A percentile compares a stretch with the other conserved stretches of the same genome.
Conservation (phyloP, 2,797 vertebrate genomes). For the Loriculus beryllinus region DNA sequence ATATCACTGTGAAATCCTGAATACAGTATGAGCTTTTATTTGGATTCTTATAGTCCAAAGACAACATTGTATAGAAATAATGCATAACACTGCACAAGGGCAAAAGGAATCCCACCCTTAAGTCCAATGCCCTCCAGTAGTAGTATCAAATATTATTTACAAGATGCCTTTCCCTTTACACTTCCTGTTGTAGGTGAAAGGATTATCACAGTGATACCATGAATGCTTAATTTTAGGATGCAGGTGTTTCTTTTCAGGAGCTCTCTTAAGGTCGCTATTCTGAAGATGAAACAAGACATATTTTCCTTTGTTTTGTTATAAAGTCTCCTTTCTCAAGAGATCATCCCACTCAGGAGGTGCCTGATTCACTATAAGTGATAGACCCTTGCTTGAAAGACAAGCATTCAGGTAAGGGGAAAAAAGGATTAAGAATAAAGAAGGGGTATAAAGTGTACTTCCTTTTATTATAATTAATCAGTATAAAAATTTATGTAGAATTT, state of each 20-base stretch:
- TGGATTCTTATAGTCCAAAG: not conserved
- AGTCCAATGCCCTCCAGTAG: not conserved
- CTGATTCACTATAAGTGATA: not conserved
- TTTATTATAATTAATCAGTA: conserved; percentile 38
- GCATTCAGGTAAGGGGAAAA: not conserved
- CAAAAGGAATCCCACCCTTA: not conserved
- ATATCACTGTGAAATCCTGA: not conserved
- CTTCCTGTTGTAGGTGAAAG: not conserved
- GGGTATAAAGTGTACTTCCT: not conserved
- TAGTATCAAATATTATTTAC: not conserved
- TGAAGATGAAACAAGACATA: conserved; percentile 59
- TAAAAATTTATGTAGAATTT: conserved; percentile 14
- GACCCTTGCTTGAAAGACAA: conserved; percentile 17
- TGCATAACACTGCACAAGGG: not conserved
- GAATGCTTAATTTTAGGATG: conserved; percentile 58
- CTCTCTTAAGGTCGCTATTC: conserved; percentile 44
- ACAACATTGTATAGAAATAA: not conserved
- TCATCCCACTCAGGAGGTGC: conserved; percentile 9
- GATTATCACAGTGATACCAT: not conserved
- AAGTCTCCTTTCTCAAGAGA: conserved; percentile 46
- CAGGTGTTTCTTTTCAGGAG: conserved; percentile 57
- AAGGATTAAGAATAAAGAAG: not conserved
- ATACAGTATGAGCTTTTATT: not conserved
- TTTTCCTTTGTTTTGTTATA: conserved; percentile 1
- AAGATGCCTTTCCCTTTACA: not conserved